Evolutionary conservation across 2,888 invertebrate species (phyloP).

Genomic region (Latrodectus hesperus): DNA sequence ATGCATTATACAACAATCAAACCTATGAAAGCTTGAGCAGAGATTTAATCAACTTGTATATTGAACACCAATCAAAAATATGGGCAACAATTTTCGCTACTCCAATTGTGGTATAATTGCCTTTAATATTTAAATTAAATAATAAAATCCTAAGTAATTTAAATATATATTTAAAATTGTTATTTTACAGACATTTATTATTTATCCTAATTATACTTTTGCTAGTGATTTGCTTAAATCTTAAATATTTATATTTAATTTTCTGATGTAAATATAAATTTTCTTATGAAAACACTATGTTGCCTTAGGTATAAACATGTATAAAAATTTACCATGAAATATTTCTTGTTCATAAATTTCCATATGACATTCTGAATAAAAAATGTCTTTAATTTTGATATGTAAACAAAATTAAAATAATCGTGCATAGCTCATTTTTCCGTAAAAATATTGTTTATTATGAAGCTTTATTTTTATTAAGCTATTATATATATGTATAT

Average conservation of each 20-base stretch:
- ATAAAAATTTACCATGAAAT: not conserved
- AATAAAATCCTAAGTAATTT: too few species aligned
- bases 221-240: not conserved
- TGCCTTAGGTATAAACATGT: not conserved
- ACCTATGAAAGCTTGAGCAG: constrained; percentile 40
- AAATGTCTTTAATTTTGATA: too few species aligned
- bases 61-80: constrained; percentile 46
- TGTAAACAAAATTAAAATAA: too few species aligned
- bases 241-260: not conserved
- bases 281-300: not conserved
- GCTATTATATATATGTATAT: too few species aligned
- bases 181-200: not conserved
- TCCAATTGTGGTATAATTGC: constrained; percentile 31
- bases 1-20: constrained; percentile 61
- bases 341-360: not conserved
- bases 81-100: constrained; percentile 35
- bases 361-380: too few species aligned
- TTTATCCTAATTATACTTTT: not conserved
- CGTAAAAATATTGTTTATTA: too few species aligned
- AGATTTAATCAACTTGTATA: constrained; percentile 48
- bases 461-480: too few species aligned
- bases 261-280: not conserved
- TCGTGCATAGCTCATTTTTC: too few species aligned
- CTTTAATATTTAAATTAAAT: not conserved
- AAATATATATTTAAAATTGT: not conserved